phyloP scores from a whole-genome alignment of 2,797 vertebrate species.

The Chlorospingus flavigularis region DNA sequence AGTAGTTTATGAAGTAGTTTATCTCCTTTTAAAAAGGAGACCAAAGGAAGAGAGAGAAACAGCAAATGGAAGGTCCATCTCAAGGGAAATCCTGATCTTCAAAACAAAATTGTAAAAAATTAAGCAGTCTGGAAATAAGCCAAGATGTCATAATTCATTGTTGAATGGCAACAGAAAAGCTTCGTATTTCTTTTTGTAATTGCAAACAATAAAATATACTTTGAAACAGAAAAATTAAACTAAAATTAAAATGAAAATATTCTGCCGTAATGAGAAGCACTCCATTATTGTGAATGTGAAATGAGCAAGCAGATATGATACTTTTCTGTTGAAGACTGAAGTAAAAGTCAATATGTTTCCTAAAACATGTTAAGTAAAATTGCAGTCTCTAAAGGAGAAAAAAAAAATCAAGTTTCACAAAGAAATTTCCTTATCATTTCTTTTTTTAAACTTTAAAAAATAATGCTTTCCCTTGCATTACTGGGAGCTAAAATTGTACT shows the following conservation, averaged over 20 bases:
- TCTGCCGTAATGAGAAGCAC: neutral
- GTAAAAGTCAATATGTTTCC: neutral
- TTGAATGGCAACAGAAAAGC: neutral
- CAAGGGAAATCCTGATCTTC: neutral
- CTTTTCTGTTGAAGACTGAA: neutral
- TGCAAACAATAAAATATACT: neutral
- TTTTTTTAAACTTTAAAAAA: neutral
- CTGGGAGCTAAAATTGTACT: neutral
- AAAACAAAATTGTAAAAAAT: neutral
- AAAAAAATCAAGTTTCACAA: neutral
- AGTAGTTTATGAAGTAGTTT: neutral
- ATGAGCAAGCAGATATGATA: neutral
- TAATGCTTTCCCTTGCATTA: neutral
- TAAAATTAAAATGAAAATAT: neutral
- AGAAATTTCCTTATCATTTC: neutral
- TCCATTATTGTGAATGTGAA: neutral
- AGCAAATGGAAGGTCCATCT: neutral
- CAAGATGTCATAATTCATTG: neutral
- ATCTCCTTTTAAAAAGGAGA: neutral
- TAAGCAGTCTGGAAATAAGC: neutral
- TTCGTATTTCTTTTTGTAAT: neutral
- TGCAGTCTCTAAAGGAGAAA: neutral
- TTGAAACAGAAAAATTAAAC: neutral
- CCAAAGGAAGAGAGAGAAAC: neutral
- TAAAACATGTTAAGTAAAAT: neutral